These are phyloP conservation scores for Cromileptes altivelis DNA, from an alignment of 2,113 vertebrate genomes.

Conservation along the genomic window DNA sequence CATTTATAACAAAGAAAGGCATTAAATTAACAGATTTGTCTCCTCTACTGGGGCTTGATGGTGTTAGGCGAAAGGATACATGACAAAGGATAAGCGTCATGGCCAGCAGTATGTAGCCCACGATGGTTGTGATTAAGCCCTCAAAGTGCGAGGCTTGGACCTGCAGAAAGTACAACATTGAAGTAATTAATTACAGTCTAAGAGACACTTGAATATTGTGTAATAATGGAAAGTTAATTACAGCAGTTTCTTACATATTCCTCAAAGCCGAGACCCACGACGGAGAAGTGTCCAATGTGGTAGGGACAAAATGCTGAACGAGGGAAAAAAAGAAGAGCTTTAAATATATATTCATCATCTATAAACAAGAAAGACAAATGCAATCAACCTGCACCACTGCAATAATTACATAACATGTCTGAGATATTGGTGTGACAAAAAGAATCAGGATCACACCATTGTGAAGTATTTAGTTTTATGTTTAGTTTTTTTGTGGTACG, in stretches of 20 bases:
- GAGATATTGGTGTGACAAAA: neutral
- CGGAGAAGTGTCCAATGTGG: conserved; percentile 98
- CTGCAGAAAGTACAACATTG: conserved; percentile 76
- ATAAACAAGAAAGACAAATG: neutral
- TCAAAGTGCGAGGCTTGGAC: conserved; percentile 99
- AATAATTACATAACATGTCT: neutral
- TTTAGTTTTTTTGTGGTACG: too few relatives aligned
- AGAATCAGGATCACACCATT: neutral
- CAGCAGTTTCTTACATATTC: conserved; percentile 90
- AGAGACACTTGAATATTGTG: neutral
- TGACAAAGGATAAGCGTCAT: conserved; percentile 97
- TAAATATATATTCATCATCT: too few relatives aligned
- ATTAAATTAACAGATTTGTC: too few relatives aligned
- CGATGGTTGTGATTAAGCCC: conserved; percentile 97
- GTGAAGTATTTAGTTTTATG: neutral
- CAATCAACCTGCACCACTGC: neutral
- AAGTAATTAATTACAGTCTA: neutral
- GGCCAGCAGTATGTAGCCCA: conserved; percentile 96
- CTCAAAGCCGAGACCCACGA: conserved; percentile 97
- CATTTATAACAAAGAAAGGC: too few relatives aligned
- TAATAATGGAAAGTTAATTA: neutral
- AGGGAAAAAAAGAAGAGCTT: neutral
- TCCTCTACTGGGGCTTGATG: neutral
- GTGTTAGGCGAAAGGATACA: conserved; percentile 90
- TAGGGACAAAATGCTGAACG: conserved; percentile 96